Percentiles rank a stretch among this genome's conserved stretches.
These are phyloP conservation scores for Isaurus tuberculatus DNA, from an alignment of 92 coral and sea anemone genomes.

Conservation along the genomic window DNA sequence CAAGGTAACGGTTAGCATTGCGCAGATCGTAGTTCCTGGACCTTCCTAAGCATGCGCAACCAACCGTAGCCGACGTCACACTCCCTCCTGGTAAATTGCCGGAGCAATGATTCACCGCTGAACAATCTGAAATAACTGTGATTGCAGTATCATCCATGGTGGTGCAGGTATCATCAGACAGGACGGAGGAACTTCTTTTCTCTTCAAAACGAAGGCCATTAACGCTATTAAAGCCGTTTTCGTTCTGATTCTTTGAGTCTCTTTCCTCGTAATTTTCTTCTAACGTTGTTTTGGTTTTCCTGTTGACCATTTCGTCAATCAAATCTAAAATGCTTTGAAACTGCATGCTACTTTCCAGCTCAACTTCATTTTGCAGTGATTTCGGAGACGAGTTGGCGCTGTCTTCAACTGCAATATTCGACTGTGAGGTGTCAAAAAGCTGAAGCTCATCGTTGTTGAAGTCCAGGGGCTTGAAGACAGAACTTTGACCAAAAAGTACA, in stretches of 20 bases:
- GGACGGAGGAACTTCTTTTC: slow-evolving; percentile 28
- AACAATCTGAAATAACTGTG: slow-evolving; percentile 13
- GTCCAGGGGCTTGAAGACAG: slow-evolving; percentile 77
- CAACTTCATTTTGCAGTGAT: neutral
- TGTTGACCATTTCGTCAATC: slow-evolving; percentile 81
- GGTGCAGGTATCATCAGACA: slow-evolving; percentile 27
- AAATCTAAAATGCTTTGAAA: slow-evolving; percentile 87
- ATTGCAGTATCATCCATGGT: slow-evolving; percentile 40
- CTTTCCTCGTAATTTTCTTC: neutral
- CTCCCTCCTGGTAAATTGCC: slow-evolving; percentile 26
- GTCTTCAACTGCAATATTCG: neutral
- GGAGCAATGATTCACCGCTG: neutral
- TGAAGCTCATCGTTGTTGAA: slow-evolving; percentile 80
- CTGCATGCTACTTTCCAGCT: slow-evolving; percentile 64
- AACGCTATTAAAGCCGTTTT: slow-evolving; percentile 35
- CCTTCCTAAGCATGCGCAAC: slow-evolving; percentile 69
- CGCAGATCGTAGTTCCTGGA: slow-evolving; percentile 66
- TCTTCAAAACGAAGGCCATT: slow-evolving; percentile 39
- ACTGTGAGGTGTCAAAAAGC: slow-evolving; percentile 62
- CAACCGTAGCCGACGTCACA: slow-evolving; percentile 35
- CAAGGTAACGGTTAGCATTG: slow-evolving; percentile 52
- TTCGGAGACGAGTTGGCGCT: slow-evolving; percentile 5
- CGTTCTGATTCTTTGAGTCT: neutral
- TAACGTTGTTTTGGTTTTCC: slow-evolving; percentile 30
- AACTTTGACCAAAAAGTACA: slow-evolving; percentile 73